Evolutionary conservation across 2,113 vertebrate species (phyloP), one percentile per base, ranked within the genome.

Genomic region (Pelodiscus sinensis): DNA sequence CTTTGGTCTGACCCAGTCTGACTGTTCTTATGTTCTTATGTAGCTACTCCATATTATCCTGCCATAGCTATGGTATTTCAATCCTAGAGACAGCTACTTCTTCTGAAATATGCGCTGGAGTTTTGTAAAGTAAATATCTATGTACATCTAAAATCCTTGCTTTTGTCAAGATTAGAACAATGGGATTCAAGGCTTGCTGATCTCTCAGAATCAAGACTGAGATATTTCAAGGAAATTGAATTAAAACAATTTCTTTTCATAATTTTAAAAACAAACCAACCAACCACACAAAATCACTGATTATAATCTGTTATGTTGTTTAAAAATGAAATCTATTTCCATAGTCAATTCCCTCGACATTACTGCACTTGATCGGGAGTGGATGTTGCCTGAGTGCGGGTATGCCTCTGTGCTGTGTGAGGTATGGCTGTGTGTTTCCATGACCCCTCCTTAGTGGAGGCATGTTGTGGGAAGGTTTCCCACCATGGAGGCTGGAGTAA

Each of bases 61-160:
- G 0, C 52, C 29, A 87, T 19, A 50, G 18, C 56, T 94, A 38
- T 92, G 65, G 19, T 94, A 44, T 87, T 93, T 81, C 58, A 84
- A 82, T 52, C 22, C n/a, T 81, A 68, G 51, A 91, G 84, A 90
- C 16, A 1, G 51, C n/a, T 29, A 54, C 11, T 16, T 56, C 52
- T 89, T 71, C 82, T 90, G 75, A 58, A 86, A 90, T 80, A 24
- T 19, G 29, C 65, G 31, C 55, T 12, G 15, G 65, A 54, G 38
- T 85, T 92, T 89, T 88, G 55, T 75, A 85, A 85, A 85, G 73
- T 75, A 85, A 81, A 68, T 56, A 85, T 90, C 77, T 85, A 65
- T 73, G 60, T 80, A 58, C 57, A 54, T 54, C 52, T 54, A 54
- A 54, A 5, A 54, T 6, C 52, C 52, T 54, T 54, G 52, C 52